These are phyloP conservation scores for Antitype chi DNA, from an alignment of 2,888 invertebrate genomes.

Conservation along the genomic window DNA sequence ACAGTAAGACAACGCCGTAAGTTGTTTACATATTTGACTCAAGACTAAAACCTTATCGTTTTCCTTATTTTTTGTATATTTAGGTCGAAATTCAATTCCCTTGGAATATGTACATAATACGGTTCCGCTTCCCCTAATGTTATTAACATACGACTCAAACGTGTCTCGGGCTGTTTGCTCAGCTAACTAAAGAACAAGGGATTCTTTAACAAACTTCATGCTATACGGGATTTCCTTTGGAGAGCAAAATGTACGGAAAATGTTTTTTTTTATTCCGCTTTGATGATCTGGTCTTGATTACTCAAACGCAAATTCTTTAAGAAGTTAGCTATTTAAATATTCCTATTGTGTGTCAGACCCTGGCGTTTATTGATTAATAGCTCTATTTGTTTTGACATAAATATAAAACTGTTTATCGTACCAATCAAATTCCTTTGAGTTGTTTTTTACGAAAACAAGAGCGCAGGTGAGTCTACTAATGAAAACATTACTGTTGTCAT, in stretches of 20 bases:
- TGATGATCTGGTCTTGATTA: conserved; percentile 2
- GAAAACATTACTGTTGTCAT: conserved; percentile 54
- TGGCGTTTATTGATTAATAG: conserved; percentile 31
- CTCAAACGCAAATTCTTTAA: conserved; percentile 12
- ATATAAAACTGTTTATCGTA: conserved; percentile 3
- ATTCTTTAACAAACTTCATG: conserved; percentile 43
- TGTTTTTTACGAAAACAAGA: conserved; percentile 43
- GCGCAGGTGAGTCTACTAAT: conserved; percentile 55
- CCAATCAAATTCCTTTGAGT: conserved; percentile 28
- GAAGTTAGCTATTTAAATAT: conserved; percentile 13
- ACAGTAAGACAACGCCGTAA: conserved; percentile 34
- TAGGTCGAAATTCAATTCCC: conserved; percentile 68
- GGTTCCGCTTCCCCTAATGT: conserved; percentile 55
- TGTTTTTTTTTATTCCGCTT: background rate
- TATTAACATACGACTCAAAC: conserved; percentile 71
- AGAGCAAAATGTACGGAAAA: conserved; percentile 7
- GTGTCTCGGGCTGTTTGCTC: conserved; percentile 69
- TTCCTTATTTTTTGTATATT: conserved; percentile 67
- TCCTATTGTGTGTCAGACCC: background rate
- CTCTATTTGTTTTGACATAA: conserved; percentile 6
- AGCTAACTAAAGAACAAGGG: conserved; percentile 59
- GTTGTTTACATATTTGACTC: conserved; percentile 65
- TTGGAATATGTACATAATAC: conserved; percentile 67
- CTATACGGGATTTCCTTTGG: conserved; percentile 21
- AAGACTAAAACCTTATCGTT: conserved; percentile 42